Base-by-base conservation (phyloP, 1,140 invertebrate genomes). In the Bombus fervidus region DNA sequence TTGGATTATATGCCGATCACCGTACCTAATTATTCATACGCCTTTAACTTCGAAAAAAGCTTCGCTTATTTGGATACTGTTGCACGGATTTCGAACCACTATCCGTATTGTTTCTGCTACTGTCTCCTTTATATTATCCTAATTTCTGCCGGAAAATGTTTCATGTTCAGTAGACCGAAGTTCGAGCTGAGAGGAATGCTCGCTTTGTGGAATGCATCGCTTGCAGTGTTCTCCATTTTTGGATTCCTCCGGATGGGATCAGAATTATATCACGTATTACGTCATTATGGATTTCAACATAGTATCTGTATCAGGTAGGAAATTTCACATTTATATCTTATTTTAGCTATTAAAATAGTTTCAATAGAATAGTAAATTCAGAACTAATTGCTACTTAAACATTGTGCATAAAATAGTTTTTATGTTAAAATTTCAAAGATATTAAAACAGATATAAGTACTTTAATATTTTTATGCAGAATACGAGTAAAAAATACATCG, bases 11-110 rank as follows among this genome's bases (percentile, higher is more conserved):
- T 94, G 89, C 96, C 96, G 91, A 96, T 96, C 76, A 96, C 96
- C 75, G 92, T 95, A 90, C 97, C 97, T 78, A 99, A 99, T 95
- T 99, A 99, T 95, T 98, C 98, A 8, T 98, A 98, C 93, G 96
- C 99, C n/a, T 99, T 99, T 95, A 97, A 98, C 92, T 99, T 99
- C 91, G 99, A 99, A 95, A 97, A 97, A 93, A 97, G 98, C 92
- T 99, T 99, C 94, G 97, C 98, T 93, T 98, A 98, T 90, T 96
- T 97, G 89, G 96, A 97, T 81, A 98, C 98, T 89, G 96, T 97
- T 91, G 96, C 97, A 94, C 99, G 99, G 98, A 99, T 99, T 98
- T 96, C 97, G 71, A 96, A 98, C 86, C 98, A 99, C 95, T 99
- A 99, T 99, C 98, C 97, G 62, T 97, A 97, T 93, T 98, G 98